A percentile compares a stretch with the other conserved stretches of the same genome.
phyloP scores from a whole-genome alignment of 2,113 vertebrate genomes.

The Cyprinus carpio region DNA sequence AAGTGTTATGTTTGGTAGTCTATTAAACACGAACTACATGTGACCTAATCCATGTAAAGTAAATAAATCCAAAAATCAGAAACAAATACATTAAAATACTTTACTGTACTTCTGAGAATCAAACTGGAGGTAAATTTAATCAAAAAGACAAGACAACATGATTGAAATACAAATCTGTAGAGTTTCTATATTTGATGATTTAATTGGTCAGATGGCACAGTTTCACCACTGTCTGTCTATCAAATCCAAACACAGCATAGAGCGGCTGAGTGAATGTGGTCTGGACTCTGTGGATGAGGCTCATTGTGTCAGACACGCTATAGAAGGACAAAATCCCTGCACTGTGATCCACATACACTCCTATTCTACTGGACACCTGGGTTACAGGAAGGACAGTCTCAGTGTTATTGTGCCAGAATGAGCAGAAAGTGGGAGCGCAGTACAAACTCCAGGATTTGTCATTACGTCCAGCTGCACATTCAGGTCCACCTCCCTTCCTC shows the following conservation, averaged over 20 bases:
- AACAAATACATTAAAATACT: too few relatives aligned
- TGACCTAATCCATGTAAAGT: too few relatives aligned
- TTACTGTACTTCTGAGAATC: too few relatives aligned
- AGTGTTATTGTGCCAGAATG: conserved; percentile 71
- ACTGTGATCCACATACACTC: too few relatives aligned
- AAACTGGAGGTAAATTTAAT: too few relatives aligned
- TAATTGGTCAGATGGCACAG: neutral
- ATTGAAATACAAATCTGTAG: too few relatives aligned
- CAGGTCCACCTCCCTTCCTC: conserved; percentile 49
- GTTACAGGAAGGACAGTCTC: conserved; percentile 49
- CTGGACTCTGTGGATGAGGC: neutral
- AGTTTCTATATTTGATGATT: neutral
- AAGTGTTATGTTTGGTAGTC: too few relatives aligned
- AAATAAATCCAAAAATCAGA: too few relatives aligned
- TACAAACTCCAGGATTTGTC: conserved; percentile 75
- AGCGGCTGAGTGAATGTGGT: conserved; percentile 2
- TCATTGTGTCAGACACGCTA: too few relatives aligned
- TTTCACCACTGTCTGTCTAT: neutral
- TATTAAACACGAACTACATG: too few relatives aligned
- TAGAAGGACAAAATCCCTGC: neutral
- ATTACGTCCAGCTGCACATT: conserved; percentile 67
- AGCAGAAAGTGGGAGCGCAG: conserved; percentile 55
- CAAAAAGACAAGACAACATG: too few relatives aligned
- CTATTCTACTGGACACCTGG: too few relatives aligned
- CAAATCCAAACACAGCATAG: neutral